Evolutionary conservation across 2,888 invertebrate species (phyloP), one percentile per base, ranked within the genome.

Genomic region (Sarcophaga rosellei): DNA sequence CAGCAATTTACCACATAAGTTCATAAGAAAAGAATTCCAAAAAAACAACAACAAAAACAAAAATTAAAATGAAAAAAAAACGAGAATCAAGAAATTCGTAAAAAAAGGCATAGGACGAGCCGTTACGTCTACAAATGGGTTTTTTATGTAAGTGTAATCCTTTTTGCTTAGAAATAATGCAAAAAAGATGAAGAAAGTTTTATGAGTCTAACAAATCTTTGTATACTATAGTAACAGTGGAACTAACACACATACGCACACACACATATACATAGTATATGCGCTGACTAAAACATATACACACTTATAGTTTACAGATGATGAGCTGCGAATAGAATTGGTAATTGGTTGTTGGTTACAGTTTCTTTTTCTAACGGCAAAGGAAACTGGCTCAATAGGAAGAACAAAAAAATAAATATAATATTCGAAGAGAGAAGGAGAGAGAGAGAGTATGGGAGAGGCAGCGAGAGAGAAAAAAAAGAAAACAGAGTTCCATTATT

Each of bases 401-500:
- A 82, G 20, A 74, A 81, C 80, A 86, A 83, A 75, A 53, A 35
- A 35, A 35, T 1, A 35, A 35, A 35, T 35, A 35, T 35, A 35
- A 35, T 10, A 35, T 35, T 35, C 35, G 10, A 2, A 10, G 8
- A 8, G 35, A 35, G 35, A 35, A 8, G 1, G 35, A 35, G 35
- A 35, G 35, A 35, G 35, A 35, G 35, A 10, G 35, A n/a, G n/a
- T n/a, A n/a, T n/a, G n/a, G n/a, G n/a, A n/a, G n/a, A 35, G 8
- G 1, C 6, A 35, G 35, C 6, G 35, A 35, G 35, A 47, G 17
- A 53, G 53, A 53, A 10, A 53, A 11, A 53, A 15, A 53, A 15
- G 4, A 53, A 53, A 53, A 53, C 12, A 53, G 53, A 17, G 53
- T 53, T 53, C 53, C 90, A 91, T 91, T 91, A 92, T 91, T 91